Evolutionary conservation across 2,797 vertebrate species (phyloP).

Genomic region (Pseudocheirus occidentalis): DNA sequence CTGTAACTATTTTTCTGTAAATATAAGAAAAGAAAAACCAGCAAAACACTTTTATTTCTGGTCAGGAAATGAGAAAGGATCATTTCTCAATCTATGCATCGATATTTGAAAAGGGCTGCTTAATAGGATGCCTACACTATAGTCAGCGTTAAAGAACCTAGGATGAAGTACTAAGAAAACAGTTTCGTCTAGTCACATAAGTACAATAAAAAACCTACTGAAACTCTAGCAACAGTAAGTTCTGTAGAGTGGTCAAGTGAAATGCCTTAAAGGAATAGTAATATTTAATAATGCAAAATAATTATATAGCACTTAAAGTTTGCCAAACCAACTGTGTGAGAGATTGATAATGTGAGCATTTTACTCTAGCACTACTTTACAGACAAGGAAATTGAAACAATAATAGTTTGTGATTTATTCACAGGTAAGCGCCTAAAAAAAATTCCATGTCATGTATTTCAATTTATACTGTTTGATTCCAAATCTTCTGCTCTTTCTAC

Average conservation of each 20-base stretch:
- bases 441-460: not conserved
- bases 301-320: not conserved
- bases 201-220: slow-evolving; percentile 31
- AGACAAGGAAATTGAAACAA: not conserved
- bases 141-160: slow-evolving; percentile 19
- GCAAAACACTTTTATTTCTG: not conserved
- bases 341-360: not conserved
- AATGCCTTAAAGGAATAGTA: not conserved
- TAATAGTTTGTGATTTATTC: not conserved
- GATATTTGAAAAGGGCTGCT: not conserved
- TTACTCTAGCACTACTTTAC: not conserved
- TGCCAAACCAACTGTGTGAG: not conserved
- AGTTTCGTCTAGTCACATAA: not conserved
- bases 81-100: not conserved
- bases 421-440: not conserved
- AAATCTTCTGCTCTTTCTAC: not conserved
- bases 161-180: not conserved
- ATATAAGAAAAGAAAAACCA: not conserved
- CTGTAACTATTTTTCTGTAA: not conserved
- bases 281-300: not conserved
- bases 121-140: not conserved
- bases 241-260: slow-evolving; percentile 4
- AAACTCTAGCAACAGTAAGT: slow-evolving; percentile 35
- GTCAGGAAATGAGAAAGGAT: slow-evolving; percentile 4
- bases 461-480: not conserved